Conservation (phyloP, 2,797 vertebrate genomes). For the Channa striata region DNA sequence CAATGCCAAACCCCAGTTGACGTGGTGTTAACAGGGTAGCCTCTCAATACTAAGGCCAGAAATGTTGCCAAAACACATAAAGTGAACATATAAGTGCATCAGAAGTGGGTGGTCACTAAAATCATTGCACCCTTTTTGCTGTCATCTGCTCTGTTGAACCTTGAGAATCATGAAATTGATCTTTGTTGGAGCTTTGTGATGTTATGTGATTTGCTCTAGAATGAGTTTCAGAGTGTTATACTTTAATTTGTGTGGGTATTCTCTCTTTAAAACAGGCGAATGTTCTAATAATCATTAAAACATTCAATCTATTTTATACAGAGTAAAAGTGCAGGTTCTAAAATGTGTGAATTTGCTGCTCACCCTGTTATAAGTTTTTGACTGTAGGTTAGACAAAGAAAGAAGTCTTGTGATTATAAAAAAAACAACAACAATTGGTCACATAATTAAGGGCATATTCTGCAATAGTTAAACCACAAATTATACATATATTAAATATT, state of each 20-base stretch:
- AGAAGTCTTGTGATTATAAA: too few relatives aligned
- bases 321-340: neutral
- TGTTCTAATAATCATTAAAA: neutral
- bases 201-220: constrained; percentile 5
- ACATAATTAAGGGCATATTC: neutral
- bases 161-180: constrained; percentile 25
- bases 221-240: constrained; percentile 6
- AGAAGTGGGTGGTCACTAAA: constrained; percentile 55
- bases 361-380: neutral
- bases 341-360: neutral
- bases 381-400: neutral
- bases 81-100: constrained; percentile 37
- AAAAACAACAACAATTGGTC: neutral
- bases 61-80: constrained; percentile 61
- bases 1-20: constrained; percentile 74
- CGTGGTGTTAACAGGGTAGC: constrained; percentile 65
- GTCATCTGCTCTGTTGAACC: constrained; percentile 20
- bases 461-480: neutral
- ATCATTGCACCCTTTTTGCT: constrained; percentile 22
- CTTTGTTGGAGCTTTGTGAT: constrained; percentile 13
- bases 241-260: neutral
- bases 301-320: neutral
- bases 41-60: constrained; percentile 53
- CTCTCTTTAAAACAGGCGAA: neutral
- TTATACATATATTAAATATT: too few relatives aligned